phyloP scores from a whole-genome alignment of 2,888 invertebrate species.

The Bombylius major region DNA sequence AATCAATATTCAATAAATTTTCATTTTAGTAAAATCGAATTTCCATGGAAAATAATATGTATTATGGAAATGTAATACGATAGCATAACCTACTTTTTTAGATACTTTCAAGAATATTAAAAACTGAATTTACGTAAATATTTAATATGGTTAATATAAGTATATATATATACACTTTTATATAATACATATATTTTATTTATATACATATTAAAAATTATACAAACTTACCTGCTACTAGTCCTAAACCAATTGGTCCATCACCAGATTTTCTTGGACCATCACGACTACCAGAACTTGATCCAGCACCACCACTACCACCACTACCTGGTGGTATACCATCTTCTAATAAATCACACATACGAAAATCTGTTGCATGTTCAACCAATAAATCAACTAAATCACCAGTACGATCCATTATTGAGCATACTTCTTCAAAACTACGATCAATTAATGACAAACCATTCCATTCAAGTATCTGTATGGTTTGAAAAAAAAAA shows the following conservation, averaged over 20 bases:
- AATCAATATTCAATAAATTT: too few relatives aligned
- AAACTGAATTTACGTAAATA: too few relatives aligned
- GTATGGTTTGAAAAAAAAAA: slow-evolving; percentile 8
- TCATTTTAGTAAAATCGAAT: too few relatives aligned
- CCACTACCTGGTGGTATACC: slow-evolving; percentile 44
- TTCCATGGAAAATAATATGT: too few relatives aligned
- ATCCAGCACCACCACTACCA: slow-evolving; percentile 29
- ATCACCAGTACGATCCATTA: slow-evolving; percentile 79
- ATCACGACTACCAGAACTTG: slow-evolving; percentile 28
- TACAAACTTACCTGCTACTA: slow-evolving; percentile 32
- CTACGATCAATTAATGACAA: slow-evolving; percentile 79
- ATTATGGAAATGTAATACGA: too few relatives aligned
- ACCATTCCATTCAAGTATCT: slow-evolving; percentile 87
- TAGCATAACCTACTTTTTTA: too few relatives aligned
- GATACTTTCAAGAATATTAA: too few relatives aligned
- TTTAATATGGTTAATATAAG: too few relatives aligned
- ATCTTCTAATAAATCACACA: slow-evolving; percentile 57
- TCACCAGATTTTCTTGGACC: slow-evolving; percentile 36
- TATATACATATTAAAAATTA: too few relatives aligned
- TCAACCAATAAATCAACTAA: slow-evolving; percentile 76
- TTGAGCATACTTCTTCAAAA: slow-evolving; percentile 84
- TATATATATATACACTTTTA: too few relatives aligned
- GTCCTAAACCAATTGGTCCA: slow-evolving; percentile 33
- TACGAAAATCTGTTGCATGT: slow-evolving; percentile 60
- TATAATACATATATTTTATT: too few relatives aligned